These are phyloP conservation scores for Apodemus sylvaticus DNA, from an alignment of 2,113 vertebrate genomes.

Conservation along the genomic window DNA sequence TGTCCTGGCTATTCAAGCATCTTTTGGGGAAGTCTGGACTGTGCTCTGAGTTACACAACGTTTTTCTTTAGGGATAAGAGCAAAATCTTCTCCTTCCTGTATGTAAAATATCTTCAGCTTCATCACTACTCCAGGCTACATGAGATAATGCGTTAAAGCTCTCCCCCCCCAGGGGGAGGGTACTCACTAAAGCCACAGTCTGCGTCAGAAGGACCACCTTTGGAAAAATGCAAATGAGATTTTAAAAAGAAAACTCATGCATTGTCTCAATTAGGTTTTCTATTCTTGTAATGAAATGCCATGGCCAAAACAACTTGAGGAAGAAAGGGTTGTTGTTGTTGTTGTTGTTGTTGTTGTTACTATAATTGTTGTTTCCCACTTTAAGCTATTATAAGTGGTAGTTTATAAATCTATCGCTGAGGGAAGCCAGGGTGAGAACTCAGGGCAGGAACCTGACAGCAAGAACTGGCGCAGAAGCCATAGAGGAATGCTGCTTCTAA, in stretches of 20 bases:
- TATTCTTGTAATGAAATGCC: not conserved
- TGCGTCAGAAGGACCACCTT: not conserved
- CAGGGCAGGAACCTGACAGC: not conserved
- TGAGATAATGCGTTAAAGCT: not conserved
- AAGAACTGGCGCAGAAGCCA: not conserved
- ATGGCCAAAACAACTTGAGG: not conserved
- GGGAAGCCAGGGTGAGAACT: not conserved
- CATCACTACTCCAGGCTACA: not conserved
- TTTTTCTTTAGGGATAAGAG: not conserved
- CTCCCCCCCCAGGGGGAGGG: not conserved
- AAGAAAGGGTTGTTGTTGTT: not conserved
- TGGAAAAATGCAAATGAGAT: not conserved
- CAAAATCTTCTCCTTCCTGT: not conserved
- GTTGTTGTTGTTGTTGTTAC: too few relatives aligned
- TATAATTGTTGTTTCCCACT: too few relatives aligned
- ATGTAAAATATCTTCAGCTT: not conserved
- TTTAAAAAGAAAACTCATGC: conserved; percentile 14
- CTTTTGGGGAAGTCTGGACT: not conserved
- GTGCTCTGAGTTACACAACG: not conserved
- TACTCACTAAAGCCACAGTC: not conserved
- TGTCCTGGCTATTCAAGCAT: not conserved
- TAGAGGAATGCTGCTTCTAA: not conserved
- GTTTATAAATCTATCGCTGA: not conserved
- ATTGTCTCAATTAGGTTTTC: not conserved
- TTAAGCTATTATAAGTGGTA: too few relatives aligned